These are phyloP conservation scores for Thalassophryne amazonica DNA, from an alignment of 2,797 vertebrate genomes.

Conservation along the genomic window DNA sequence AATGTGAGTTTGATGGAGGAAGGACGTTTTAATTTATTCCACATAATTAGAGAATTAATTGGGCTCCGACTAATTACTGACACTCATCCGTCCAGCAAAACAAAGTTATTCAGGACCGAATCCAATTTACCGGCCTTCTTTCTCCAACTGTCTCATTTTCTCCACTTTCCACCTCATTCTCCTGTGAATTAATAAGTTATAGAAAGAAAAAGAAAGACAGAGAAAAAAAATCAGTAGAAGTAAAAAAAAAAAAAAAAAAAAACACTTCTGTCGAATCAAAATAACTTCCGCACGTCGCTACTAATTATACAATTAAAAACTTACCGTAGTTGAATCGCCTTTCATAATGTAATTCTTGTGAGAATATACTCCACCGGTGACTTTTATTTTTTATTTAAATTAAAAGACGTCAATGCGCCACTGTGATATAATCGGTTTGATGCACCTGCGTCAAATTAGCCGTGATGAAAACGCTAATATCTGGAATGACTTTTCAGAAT, in stretches of 20 bases:
- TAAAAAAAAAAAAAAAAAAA: too few relatives aligned
- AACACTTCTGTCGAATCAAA: not conserved
- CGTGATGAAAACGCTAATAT: rapidly evolving
- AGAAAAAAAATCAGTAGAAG: not conserved
- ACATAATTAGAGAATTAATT: too few relatives aligned
- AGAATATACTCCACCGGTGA: not conserved
- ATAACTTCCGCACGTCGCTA: not conserved
- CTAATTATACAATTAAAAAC: not conserved
- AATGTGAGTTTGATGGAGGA: too few relatives aligned
- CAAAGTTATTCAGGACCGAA: too few relatives aligned
- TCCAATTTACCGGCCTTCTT: slow-evolving; percentile 56
- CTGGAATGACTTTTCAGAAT: slow-evolving; percentile 2
- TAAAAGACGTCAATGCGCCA: not conserved
- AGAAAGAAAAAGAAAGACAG: not conserved
- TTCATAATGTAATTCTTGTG: slow-evolving; percentile 6
- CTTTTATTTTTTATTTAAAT: not conserved
- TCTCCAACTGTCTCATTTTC: not conserved
- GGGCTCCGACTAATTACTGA: too few relatives aligned
- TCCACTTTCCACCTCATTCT: not conserved
- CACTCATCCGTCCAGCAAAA: too few relatives aligned
- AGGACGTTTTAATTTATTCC: too few relatives aligned
- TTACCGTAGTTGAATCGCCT: slow-evolving; percentile 18
- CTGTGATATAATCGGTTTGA: not conserved
- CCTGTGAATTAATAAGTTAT: not conserved
- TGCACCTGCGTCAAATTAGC: slow-evolving; percentile 20